Conservation (phyloP, 2,113 vertebrate species). For the Carassius auratus region DNA sequence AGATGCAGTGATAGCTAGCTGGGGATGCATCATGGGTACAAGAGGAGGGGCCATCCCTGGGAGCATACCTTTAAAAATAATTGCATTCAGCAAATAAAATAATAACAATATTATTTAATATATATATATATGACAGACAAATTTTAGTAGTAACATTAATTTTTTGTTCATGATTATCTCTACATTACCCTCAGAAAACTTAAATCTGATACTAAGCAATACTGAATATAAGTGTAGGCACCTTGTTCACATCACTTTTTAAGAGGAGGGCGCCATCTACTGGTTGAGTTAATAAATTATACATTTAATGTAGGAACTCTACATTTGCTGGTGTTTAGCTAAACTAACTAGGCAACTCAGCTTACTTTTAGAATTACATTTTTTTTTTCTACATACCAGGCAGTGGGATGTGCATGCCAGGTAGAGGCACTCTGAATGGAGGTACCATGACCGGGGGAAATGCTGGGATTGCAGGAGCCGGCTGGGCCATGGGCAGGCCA, state of each 20-base stretch:
- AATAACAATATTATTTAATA: too few species aligned
- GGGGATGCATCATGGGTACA: constrained; percentile 98
- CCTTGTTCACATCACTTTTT: not conserved
- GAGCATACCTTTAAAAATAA: constrained; percentile 81
- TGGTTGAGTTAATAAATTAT: not conserved
- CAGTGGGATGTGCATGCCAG: constrained; percentile 98
- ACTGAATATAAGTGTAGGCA: not conserved
- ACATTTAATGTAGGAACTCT: not conserved
- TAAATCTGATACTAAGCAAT: not conserved
- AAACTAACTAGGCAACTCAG: not conserved
- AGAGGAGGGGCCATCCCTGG: constrained; percentile 95
- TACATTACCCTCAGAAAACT: too few species aligned
- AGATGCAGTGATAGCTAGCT: constrained; percentile 89
- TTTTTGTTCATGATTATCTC: too few species aligned
- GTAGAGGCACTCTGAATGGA: constrained; percentile 96
- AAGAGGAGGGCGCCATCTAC: constrained; percentile 37
- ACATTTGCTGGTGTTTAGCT: not conserved
- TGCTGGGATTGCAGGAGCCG: constrained; percentile 87
- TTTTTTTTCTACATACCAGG: constrained; percentile 82
- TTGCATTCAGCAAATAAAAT: not conserved
- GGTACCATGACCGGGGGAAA: constrained; percentile 99
- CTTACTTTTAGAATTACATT: not conserved
- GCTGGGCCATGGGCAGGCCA: constrained; percentile 89
- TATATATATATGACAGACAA: too few species aligned
- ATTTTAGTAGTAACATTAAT: too few species aligned